Evolutionary conservation across 1,140 invertebrate species (phyloP), one percentile per base, ranked within the genome.

Genomic region (Trachymyrmex septentrionalis): DNA sequence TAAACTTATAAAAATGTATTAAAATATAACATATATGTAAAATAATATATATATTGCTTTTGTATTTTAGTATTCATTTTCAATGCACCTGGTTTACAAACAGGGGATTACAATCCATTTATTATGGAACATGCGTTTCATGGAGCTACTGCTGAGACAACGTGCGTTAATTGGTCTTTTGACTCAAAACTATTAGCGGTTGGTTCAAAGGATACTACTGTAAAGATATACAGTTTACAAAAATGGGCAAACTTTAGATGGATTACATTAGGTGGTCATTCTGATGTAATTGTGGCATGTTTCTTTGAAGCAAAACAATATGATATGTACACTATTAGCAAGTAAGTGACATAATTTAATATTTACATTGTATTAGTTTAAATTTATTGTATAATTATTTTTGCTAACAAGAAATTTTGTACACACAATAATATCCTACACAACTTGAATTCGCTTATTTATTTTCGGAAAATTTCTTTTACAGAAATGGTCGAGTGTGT

Each of bases 221-320:
- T 97, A 0, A 97, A 97, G 93, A 95, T 99, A 19, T 98, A 97
- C 93, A 96, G 97, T 10, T 93, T 98, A 0, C 96, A 97, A 73
- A 97, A 96, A 89, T 97, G 96, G 78, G 95, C 95, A 16, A 98
- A 99, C 91, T 97, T 98, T 88, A 96, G 96, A 27, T 96, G 96
- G 34, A 97, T 96, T 91, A 96, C 97, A 0, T 93, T 99, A 24
- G 97, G 97, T 63, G 96, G 98, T 38, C 98, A 99, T 93, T 97
- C 97, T 0, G 98, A 99, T 93, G 91, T 94, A 3, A 97, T 99
- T 81, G 96, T 99, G 10, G 97, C 96, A 2, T 97, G 97, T 86
- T 99, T 98, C 93, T 99, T 99, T 95, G 98, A 99, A 93, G 96
- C 97, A 82, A 96, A 98, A 73, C 97, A 97, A 89, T 96, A 99